Evolutionary conservation across 1,140 invertebrate genomes (phyloP), one percentile per base, ranked within the genome.

Genomic region (Bombus huntii): DNA sequence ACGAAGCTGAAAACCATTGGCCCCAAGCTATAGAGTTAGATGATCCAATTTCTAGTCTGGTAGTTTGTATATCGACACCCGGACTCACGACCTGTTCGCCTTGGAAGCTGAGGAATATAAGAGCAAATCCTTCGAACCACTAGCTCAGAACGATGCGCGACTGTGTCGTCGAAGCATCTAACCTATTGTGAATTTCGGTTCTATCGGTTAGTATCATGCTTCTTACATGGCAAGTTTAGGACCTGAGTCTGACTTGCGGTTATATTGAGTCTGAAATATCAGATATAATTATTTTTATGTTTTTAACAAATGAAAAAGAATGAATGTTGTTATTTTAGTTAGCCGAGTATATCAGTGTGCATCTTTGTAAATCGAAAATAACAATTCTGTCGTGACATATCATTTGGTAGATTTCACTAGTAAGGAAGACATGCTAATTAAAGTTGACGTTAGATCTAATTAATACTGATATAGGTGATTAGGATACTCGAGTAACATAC

Each of bases 41-140:
- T 75, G 85, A 83, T 86, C 81, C 57, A 86, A 76, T 86, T 86
- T 83, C 65, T 59, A 39, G 47, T 59, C 10, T 34, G 42, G 4
- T 25, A 66, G 39, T 71, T 44, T 22, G 39, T 28, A 37, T 74
- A 81, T 57, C 44, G 44, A 25, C 59, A 70, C 72, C 79, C 62
- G 73, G 71, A 83, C 77, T 22, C 47, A 53, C 71, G 78, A 82
- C 53, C 42, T n/a, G 79, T 62, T 82, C 84, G 72, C 78, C 79
- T 82, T 75, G 71, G 80, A 65, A 15, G 25, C 13, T 31, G 0
- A 28, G 13, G 34, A 31, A 57, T 72, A 83, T 72, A 71, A 83
- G 72, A 82, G 81, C 65, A 78, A 37, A 53, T 53, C 44, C 44
- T 59, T 37, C 25, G 68, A 83, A 25, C 53, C 15, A 0, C 9